phyloP scores from a whole-genome alignment of 1,140 invertebrate genomes.

The Brachionus koreanus region DNA sequence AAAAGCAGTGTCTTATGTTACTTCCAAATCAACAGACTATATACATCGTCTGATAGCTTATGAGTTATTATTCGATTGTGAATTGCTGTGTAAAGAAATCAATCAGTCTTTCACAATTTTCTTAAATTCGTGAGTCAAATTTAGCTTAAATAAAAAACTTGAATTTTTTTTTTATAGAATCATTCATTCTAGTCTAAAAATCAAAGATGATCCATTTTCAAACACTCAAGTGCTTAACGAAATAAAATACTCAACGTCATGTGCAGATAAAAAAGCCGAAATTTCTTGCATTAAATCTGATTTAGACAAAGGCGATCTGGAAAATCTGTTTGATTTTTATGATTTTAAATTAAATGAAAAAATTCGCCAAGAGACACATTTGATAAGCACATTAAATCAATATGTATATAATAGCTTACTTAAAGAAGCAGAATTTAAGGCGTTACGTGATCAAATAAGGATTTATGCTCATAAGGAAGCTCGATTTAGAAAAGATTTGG shows the following conservation, averaged over 20 bases:
- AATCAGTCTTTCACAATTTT: background rate
- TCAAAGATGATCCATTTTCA: background rate
- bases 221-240: background rate
- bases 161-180: background rate
- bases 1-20: background rate
- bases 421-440: conserved; percentile 17
- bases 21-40: background rate
- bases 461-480: background rate
- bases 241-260: background rate
- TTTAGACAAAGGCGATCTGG: background rate
- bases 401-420: conserved; percentile 16
- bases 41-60: background rate
- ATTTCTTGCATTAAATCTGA: background rate
- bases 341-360: conserved; percentile 17
- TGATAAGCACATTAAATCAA: conserved; percentile 31
- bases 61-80: background rate
- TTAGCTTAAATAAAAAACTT: background rate
- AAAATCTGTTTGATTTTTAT: conserved; percentile 26
- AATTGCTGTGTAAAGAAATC: background rate
- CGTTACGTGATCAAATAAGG: conserved; percentile 26
- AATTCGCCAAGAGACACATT: conserved; percentile 16
- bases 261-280: background rate
- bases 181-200: background rate
- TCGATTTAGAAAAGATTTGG: background rate
- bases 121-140: background rate